These are phyloP conservation scores for Strix aluco DNA, from an alignment of 2,113 vertebrate genomes.

Conservation along the genomic window DNA sequence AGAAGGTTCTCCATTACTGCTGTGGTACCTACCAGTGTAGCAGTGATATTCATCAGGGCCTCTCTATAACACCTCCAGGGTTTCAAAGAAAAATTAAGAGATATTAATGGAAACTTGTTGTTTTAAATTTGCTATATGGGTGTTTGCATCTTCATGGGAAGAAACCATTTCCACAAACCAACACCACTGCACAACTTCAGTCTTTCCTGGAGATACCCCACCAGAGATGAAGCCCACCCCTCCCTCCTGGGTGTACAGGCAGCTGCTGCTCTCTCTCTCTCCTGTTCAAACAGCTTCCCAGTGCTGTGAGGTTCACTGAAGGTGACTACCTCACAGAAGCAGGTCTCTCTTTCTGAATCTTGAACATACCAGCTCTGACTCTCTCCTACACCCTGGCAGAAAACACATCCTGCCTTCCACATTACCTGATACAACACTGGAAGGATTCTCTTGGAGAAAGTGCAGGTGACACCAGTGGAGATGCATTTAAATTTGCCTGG, in stretches of 20 bases:
- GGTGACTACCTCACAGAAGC: background rate
- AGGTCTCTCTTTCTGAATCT: background rate
- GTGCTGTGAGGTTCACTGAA: background rate
- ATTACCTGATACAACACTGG: background rate
- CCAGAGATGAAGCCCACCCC: background rate
- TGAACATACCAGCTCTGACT: background rate
- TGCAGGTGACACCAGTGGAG: background rate
- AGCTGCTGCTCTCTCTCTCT: background rate
- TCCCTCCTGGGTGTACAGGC: background rate
- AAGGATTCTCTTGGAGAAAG: background rate
- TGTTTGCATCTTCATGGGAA: background rate
- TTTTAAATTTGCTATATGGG: background rate
- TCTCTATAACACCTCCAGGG: background rate
- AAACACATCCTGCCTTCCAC: background rate
- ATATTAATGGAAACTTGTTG: background rate
- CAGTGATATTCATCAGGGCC: background rate
- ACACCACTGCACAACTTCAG: background rate
- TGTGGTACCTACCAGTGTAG: background rate
- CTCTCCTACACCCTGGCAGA: background rate
- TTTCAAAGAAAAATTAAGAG: background rate
- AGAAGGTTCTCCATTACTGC: background rate
- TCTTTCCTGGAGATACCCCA: background rate
- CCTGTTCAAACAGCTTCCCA: background rate
- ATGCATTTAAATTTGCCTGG: background rate
- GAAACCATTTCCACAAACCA: background rate